Evolutionary conservation across 2,888 invertebrate genomes (phyloP).

Genomic region (Pristionchus arcanus): DNA sequence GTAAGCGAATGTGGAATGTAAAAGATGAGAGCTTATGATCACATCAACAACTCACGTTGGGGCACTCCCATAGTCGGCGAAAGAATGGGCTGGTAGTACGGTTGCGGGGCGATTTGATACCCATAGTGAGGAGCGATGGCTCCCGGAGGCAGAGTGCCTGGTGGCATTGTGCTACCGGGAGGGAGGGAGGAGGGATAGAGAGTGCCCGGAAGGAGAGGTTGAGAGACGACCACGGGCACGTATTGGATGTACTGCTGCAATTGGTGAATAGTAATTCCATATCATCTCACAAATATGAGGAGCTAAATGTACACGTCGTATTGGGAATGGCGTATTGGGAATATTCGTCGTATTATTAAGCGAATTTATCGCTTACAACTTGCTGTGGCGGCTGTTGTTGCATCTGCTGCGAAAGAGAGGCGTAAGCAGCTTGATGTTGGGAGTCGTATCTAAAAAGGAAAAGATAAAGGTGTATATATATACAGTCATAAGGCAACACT

Average conservation of each 20-base stretch:
- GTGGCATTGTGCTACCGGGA: background rate
- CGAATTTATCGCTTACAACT: slow-evolving; percentile 24
- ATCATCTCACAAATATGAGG: too few species aligned
- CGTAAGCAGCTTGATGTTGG: slow-evolving; percentile 25
- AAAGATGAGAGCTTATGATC: too few species aligned
- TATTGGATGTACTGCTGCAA: slow-evolving; percentile 57
- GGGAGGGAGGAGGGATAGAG: background rate
- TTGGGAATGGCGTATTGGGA: too few species aligned
- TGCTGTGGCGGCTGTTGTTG: slow-evolving; percentile 10
- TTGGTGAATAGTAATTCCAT: background rate
- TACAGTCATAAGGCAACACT: too few species aligned
- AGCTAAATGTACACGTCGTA: background rate
- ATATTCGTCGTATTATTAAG: too few species aligned
- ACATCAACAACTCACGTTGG: background rate
- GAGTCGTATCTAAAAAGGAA: background rate
- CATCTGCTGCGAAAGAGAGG: slow-evolving; percentile 11
- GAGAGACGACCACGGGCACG: slow-evolving; percentile 56
- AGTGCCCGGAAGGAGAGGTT: slow-evolving; percentile 24
- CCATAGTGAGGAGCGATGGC: slow-evolving; percentile 14
- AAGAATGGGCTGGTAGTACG: slow-evolving; percentile 43
- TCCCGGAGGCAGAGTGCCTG: background rate
- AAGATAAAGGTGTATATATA: too few species aligned
- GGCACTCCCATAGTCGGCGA: slow-evolving; percentile 37
- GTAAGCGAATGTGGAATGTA: too few species aligned
- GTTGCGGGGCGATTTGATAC: slow-evolving; percentile 17